These are phyloP conservation scores for Drosophila sturtevanti DNA, from an alignment of 1,140 invertebrate species.

Conservation along the genomic window DNA sequence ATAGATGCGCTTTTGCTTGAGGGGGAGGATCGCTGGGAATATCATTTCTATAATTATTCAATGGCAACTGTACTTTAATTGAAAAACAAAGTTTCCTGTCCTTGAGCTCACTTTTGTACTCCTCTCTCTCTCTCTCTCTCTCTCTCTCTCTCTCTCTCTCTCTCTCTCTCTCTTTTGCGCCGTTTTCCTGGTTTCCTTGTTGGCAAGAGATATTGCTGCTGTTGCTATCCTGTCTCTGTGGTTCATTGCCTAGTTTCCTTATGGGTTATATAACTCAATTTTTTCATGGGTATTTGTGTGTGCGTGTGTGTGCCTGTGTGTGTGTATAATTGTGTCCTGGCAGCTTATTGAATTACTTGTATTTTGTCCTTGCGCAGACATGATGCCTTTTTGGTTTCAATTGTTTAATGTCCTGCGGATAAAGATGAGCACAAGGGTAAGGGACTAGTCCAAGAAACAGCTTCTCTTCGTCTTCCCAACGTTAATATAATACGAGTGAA, in stretches of 20 bases:
- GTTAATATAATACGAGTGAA: background rate
- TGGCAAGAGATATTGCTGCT: conserved; percentile 31
- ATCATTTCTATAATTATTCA: background rate
- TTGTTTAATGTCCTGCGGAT: conserved; percentile 67
- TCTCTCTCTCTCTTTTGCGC: conserved; percentile 14
- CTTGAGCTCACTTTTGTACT: background rate
- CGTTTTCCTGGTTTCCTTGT: conserved; percentile 39
- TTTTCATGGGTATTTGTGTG: background rate
- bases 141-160: background rate
- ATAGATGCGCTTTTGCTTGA: background rate
- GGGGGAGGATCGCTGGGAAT: background rate
- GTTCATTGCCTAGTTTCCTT: background rate
- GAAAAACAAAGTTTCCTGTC: background rate
- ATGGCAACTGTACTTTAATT: conserved; percentile 4
- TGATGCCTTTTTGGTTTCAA: conserved; percentile 48
- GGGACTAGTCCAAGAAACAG: background rate
- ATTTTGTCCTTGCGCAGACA: conserved; percentile 2
- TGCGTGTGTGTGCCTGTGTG: background rate
- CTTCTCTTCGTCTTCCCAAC: background rate
- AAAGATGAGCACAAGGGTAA: background rate
- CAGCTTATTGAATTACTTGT: conserved; percentile 49
- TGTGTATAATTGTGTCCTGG: background rate
- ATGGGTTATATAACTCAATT: background rate
- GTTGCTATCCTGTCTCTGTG: background rate
- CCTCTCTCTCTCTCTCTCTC: background rate